A percentile compares a stretch with the other conserved stretches of the same genome.
Conservation (phyloP, 2,888 invertebrate species). For the Rhagium mordax region DNA sequence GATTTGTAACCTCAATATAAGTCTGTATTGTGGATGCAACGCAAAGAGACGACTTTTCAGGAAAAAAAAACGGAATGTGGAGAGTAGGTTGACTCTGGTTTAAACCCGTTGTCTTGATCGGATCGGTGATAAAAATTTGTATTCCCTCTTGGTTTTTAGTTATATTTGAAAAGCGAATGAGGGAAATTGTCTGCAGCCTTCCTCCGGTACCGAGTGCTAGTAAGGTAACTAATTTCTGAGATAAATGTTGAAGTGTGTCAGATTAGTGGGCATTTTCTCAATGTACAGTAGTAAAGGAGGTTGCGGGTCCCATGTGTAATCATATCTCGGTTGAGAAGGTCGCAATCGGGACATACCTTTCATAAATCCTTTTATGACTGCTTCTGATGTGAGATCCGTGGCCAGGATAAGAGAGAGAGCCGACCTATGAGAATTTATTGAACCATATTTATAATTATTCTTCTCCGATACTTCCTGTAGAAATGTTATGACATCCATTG, state of each 20-base stretch:
- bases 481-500: conserved; percentile 26
- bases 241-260: conserved; percentile 23
- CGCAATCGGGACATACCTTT: conserved; percentile 49
- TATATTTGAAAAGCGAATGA: conserved; percentile 1
- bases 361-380: conserved; percentile 49
- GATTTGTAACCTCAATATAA: background rate
- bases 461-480: conserved; percentile 32
- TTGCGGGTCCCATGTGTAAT: conserved; percentile 57
- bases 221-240: conserved; percentile 52
- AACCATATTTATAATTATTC: conserved; percentile 38
- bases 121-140: background rate
- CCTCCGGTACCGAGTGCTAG: conserved; percentile 17
- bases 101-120: background rate
- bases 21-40: background rate
- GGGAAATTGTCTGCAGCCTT: background rate
- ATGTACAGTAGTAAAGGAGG: conserved; percentile 38
- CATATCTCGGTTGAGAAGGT: conserved; percentile 50
- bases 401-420: conserved; percentile 47
- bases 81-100: background rate
- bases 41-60: background rate
- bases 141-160: background rate
- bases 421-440: conserved; percentile 52
- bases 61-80: background rate
- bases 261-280: background rate
- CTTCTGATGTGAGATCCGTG: background rate